Conservation (phyloP, 1,140 invertebrate species). For the Zaprionus gabonicus region DNA sequence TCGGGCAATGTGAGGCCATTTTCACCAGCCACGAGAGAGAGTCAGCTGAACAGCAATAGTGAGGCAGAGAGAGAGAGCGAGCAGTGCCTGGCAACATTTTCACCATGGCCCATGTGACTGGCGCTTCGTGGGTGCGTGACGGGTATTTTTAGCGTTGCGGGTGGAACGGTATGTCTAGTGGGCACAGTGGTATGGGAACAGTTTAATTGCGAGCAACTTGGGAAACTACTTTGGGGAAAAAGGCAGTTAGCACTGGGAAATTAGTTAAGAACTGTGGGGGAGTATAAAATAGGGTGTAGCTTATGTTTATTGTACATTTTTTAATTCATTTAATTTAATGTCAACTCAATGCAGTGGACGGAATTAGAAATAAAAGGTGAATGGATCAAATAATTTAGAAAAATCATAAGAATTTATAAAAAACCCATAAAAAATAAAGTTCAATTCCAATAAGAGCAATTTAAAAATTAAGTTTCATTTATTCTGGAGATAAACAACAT, state of each 20-base stretch:
- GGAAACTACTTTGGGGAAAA: neutral
- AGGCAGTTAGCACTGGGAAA: neutral
- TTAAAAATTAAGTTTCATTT: no score
- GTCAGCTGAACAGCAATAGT: neutral
- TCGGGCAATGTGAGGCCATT: constrained; percentile 33
- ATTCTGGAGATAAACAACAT: no score
- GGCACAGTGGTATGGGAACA: constrained; percentile 45
- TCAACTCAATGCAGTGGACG: no score
- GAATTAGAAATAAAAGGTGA: no score
- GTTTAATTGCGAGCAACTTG: neutral
- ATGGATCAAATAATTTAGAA: no score
- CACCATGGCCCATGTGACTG: constrained; percentile 76
- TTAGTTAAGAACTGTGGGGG: neutral
- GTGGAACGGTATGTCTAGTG: constrained; percentile 58
- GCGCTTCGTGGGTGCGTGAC: constrained; percentile 56
- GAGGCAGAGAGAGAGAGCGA: constrained; percentile 32
- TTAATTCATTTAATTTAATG: no score
- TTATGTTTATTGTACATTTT: neutral
- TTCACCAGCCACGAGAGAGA: constrained; percentile 13
- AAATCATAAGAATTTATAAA: no score
- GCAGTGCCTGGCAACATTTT: constrained; percentile 51
- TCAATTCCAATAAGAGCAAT: no score
- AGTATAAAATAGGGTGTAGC: neutral
- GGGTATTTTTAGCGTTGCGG: constrained; percentile 75
- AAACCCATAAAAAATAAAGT: no score